Evolutionary conservation across 2,113 vertebrate genomes (phyloP).

Genomic region (Equus quagga): DNA sequence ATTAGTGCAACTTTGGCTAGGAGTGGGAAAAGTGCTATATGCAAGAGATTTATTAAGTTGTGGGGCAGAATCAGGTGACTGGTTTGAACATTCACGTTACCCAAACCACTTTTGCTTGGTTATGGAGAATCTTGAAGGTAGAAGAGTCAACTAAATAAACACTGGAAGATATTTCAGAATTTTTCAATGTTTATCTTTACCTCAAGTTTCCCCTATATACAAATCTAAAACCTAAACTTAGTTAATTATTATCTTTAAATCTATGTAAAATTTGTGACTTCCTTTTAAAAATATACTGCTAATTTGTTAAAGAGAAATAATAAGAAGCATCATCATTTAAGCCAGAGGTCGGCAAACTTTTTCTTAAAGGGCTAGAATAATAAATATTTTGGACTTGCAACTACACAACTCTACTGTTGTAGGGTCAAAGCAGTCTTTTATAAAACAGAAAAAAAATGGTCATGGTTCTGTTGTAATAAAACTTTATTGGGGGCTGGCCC

Average conservation of each 20-base stretch:
- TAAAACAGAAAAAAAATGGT: neutral
- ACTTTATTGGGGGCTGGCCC: neutral
- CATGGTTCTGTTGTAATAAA: neutral
- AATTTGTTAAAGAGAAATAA: conserved; percentile 28
- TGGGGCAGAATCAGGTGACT: neutral
- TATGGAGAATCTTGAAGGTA: conserved; percentile 22
- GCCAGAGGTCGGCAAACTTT: neutral
- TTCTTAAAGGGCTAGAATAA: conserved; percentile 1
- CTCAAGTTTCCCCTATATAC: neutral
- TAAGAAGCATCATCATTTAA: conserved; percentile 4
- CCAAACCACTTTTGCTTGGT: conserved; percentile 61
- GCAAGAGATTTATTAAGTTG: conserved; percentile 5
- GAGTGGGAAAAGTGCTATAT: neutral
- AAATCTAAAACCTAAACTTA: conserved; percentile 43
- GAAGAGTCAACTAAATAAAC: conserved; percentile 52
- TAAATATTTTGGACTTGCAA: conserved; percentile 28
- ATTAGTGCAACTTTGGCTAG: neutral
- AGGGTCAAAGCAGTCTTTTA: neutral
- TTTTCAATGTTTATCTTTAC: conserved; percentile 55
- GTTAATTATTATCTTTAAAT: conserved; percentile 60
- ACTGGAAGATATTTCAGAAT: conserved; percentile 49
- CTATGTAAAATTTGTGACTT: conserved; percentile 33
- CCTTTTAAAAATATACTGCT: conserved; percentile 16
- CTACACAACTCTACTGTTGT: neutral
- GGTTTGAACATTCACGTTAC: conserved; percentile 34